These are phyloP conservation scores for Plusia festucae DNA, from an alignment of 2,888 invertebrate species.

Conservation along the genomic window DNA sequence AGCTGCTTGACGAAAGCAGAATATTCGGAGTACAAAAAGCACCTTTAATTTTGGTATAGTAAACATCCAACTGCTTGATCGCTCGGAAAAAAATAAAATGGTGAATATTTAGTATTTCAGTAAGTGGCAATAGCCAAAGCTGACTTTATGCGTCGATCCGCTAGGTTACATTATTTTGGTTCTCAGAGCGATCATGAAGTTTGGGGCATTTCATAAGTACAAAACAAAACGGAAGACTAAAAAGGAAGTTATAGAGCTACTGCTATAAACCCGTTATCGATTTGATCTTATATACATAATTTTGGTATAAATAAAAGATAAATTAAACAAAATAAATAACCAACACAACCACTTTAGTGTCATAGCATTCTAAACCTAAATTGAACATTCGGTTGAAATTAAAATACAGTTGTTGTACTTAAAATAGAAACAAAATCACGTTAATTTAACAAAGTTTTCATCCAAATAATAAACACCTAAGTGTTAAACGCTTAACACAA, in stretches of 20 bases:
- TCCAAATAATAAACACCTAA: slow-evolving; percentile 31
- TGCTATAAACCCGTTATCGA: slow-evolving; percentile 80
- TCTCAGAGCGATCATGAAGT: background rate
- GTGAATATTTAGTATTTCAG: background rate
- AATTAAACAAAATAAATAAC: slow-evolving; percentile 87
- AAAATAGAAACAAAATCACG: slow-evolving; percentile 68
- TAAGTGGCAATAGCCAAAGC: background rate
- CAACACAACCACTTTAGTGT: slow-evolving; percentile 86
- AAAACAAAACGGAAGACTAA: slow-evolving; percentile 84
- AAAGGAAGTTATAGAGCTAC: slow-evolving; percentile 77
- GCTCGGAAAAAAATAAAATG: background rate
- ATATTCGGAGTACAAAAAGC: slow-evolving; percentile 69
- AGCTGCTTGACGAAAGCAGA: slow-evolving; percentile 67
- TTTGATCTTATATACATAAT: slow-evolving; percentile 74
- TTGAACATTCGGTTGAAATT: slow-evolving; percentile 71
- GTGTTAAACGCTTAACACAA: slow-evolving; percentile 45
- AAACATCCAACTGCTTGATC: background rate
- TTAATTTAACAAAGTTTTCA: slow-evolving; percentile 49
- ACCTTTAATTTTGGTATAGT: slow-evolving; percentile 74
- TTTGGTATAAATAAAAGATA: slow-evolving; percentile 86
- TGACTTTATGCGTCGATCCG: background rate
- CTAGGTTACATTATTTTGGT: background rate
- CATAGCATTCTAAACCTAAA: slow-evolving; percentile 74
- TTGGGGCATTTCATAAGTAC: slow-evolving; percentile 69
- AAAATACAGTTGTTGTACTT: slow-evolving; percentile 74